Percentiles rank a stretch among this genome's conserved stretches.
phyloP scores from a whole-genome alignment of 37 sponge, comb jelly and placozoan species.

The Ianthella basta region DNA sequence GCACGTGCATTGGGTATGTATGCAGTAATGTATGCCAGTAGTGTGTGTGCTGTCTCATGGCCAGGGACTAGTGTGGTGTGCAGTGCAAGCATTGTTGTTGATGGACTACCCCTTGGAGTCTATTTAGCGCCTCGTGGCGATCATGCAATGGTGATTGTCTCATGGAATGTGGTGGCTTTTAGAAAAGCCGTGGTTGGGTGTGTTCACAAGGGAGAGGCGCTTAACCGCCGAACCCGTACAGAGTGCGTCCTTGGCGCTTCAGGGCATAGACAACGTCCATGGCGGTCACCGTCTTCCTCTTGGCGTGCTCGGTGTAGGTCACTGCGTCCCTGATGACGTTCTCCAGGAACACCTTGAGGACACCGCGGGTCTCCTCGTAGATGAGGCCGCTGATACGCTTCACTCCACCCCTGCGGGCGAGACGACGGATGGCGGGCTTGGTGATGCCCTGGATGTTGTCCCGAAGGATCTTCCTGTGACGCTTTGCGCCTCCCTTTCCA shows the following conservation, averaged over 20 bases:
- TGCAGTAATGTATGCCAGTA: no score
- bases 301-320: constrained; percentile 99
- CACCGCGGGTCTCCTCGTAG: constrained; percentile 98
- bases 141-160: no score
- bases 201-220: neutral
- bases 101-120: neutral
- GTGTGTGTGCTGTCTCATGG: no score
- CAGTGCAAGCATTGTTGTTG: no score
- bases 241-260: constrained; percentile 97
- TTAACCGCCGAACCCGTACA: constrained; percentile 98
- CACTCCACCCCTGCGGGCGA: constrained; percentile 96
- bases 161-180: no score
- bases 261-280: constrained; percentile 99
- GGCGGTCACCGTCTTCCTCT: constrained; percentile 99
- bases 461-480: constrained; percentile 97
- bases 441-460: constrained; percentile 99
- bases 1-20: no score
- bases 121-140: neutral
- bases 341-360: constrained; percentile 97
- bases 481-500: constrained; percentile 96
- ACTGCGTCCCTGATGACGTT: constrained; percentile 98
- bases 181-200: no score
- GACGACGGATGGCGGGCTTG: constrained; percentile 98
- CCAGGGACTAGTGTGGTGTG: no score
- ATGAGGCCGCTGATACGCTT: constrained; percentile 97